phyloP scores from a whole-genome alignment of 2,797 vertebrate genomes.

The Peromyscus attwateri region DNA sequence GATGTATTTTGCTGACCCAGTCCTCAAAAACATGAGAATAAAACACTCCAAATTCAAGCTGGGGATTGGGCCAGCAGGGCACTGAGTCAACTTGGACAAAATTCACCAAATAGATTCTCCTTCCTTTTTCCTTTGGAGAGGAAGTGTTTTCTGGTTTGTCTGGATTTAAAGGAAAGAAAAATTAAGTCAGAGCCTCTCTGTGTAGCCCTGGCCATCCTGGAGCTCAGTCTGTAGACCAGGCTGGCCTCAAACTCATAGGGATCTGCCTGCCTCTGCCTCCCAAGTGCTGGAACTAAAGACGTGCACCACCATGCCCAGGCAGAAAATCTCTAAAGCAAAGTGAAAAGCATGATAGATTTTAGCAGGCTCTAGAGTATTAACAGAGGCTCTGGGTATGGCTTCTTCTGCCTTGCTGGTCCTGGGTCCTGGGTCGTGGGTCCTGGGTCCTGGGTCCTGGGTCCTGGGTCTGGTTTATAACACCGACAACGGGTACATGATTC shows the following conservation, averaged over 20 bases:
- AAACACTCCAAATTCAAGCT: slow-evolving; percentile 61
- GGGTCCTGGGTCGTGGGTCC: not conserved
- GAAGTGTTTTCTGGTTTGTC: slow-evolving; percentile 48
- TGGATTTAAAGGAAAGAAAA: slow-evolving; percentile 1
- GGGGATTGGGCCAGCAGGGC: slow-evolving; percentile 67
- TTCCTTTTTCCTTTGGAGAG: slow-evolving; percentile 48
- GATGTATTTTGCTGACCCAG: slow-evolving; percentile 71
- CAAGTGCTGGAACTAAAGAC: not conserved
- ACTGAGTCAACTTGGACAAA: slow-evolving; percentile 38
- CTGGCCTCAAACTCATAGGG: not conserved
- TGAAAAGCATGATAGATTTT: slow-evolving; percentile 1
- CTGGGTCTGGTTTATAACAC: not conserved
- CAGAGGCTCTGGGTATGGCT: not conserved
- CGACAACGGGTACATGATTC: not conserved
- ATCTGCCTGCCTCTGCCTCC: not conserved
- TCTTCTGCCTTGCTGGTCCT: not conserved
- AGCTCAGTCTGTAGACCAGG: not conserved
- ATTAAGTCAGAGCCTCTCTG: not conserved
- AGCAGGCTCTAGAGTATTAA: slow-evolving; percentile 7
- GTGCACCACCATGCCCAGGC: not conserved
- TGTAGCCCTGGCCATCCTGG: not conserved
- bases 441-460: no score
- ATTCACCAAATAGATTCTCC: not conserved
- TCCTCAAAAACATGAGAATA: slow-evolving; percentile 71
- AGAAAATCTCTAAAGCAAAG: slow-evolving; percentile 35